phyloP scores from a whole-genome alignment of 2,888 invertebrate species.

The Philereme transversata region DNA sequence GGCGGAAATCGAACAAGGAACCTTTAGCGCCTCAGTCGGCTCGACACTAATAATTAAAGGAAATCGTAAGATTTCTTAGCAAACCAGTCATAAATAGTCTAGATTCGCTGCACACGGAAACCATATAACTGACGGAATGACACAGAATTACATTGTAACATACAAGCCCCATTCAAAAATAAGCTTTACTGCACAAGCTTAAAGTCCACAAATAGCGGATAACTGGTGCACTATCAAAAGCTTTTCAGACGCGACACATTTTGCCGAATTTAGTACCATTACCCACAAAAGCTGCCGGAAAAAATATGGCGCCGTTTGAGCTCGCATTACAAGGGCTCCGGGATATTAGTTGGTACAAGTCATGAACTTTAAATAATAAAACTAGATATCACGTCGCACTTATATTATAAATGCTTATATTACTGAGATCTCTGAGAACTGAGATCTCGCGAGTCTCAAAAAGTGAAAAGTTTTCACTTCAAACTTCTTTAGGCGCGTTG shows the following conservation, averaged over 20 bases:
- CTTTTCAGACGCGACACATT: conserved; percentile 58
- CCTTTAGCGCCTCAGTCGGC: neutral
- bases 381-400: too few species aligned
- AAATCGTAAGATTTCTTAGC: neutral
- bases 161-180: conserved; percentile 6
- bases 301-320: conserved; percentile 78
- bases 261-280: conserved; percentile 69
- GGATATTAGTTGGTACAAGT: conserved; percentile 53
- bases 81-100: conserved; percentile 4
- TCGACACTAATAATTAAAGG: neutral
- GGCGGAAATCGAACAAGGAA: neutral
- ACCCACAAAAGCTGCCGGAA: conserved; percentile 72
- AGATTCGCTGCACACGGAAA: conserved; percentile 3
- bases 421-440: too few species aligned
- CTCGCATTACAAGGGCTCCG: conserved; percentile 73
- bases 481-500: too few species aligned
- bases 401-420: too few species aligned
- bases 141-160: conserved; percentile 9
- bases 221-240: conserved; percentile 53
- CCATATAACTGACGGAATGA: conserved; percentile 11
- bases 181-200: conserved; percentile 17
- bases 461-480: too few species aligned
- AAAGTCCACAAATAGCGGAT: conserved; percentile 23
- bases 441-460: too few species aligned
- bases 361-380: conserved; percentile 26